Conservation (phyloP, 2,113 vertebrate genomes). For the Oreochromis aureus region DNA sequence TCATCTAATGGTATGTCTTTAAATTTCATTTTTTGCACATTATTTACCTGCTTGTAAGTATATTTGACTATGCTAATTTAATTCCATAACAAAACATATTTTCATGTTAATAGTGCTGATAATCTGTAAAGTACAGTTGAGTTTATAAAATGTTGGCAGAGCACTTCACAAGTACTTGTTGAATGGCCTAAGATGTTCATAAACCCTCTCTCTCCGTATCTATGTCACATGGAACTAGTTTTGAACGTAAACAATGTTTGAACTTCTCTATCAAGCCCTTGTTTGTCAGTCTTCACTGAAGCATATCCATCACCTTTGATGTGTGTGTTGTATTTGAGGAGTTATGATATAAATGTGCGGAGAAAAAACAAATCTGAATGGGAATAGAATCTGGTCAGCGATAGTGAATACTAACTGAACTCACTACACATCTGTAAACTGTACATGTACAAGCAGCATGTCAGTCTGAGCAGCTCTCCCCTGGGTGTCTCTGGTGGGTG, state of each 20-base stretch:
- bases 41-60: neutral
- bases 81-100: neutral
- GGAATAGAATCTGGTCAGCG: neutral
- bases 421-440: neutral
- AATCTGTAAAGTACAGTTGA: neutral
- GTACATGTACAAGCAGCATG: neutral
- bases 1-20: neutral
- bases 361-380: neutral
- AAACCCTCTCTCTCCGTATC: neutral
- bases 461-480: slow-evolving; percentile 8
- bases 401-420: neutral
- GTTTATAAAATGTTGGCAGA: neutral
- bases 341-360: neutral
- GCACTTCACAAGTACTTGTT: neutral
- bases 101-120: neutral
- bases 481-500: slow-evolving; percentile 18
- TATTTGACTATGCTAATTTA: neutral
- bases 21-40: neutral
- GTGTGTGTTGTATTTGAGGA: neutral
- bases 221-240: neutral
- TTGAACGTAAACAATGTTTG: neutral
- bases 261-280: neutral
- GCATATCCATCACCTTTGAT: neutral
- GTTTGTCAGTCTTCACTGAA: neutral
- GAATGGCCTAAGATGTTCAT: neutral